These are phyloP conservation scores for Aythya baeri DNA, from an alignment of 2,113 vertebrate genomes.

Conservation along the genomic window DNA sequence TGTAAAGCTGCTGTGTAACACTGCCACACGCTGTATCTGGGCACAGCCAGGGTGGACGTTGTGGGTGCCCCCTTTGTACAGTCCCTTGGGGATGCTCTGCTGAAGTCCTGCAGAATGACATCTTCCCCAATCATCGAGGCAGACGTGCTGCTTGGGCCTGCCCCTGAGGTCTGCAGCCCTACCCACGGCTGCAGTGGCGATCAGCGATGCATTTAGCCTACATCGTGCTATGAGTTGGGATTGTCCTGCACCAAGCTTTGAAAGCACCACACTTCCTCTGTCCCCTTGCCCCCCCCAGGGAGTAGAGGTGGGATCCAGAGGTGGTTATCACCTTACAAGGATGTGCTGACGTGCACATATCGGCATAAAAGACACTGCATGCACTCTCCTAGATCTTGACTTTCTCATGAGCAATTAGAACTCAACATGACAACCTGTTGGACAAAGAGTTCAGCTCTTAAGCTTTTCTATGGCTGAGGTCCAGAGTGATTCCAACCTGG, in stretches of 20 bases:
- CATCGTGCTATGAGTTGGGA: not conserved
- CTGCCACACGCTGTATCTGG: too few species aligned
- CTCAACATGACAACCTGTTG: not conserved
- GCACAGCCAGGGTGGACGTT: too few species aligned
- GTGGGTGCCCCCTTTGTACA: too few species aligned
- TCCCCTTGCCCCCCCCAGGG: not conserved
- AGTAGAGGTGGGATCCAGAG: not conserved
- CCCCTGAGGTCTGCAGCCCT: too few species aligned
- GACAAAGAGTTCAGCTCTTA: not conserved
- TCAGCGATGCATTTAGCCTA: too few species aligned
- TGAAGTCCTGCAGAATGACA: too few species aligned
- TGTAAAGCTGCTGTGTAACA: too few species aligned
- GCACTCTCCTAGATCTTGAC: not conserved
- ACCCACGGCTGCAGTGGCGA: too few species aligned
- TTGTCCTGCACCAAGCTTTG: not conserved
- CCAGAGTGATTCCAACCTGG: not conserved
- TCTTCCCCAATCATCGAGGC: too few species aligned
- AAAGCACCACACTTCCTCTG: not conserved
- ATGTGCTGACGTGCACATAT: not conserved
- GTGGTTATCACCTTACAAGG: not conserved
- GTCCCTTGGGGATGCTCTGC: too few species aligned
- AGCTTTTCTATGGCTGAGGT: not conserved
- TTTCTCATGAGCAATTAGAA: not conserved
- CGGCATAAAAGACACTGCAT: rapidly evolving
- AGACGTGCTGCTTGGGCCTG: too few species aligned